Conservation (phyloP, 2,113 vertebrate genomes). For the Cryptotis parvus region DNA sequence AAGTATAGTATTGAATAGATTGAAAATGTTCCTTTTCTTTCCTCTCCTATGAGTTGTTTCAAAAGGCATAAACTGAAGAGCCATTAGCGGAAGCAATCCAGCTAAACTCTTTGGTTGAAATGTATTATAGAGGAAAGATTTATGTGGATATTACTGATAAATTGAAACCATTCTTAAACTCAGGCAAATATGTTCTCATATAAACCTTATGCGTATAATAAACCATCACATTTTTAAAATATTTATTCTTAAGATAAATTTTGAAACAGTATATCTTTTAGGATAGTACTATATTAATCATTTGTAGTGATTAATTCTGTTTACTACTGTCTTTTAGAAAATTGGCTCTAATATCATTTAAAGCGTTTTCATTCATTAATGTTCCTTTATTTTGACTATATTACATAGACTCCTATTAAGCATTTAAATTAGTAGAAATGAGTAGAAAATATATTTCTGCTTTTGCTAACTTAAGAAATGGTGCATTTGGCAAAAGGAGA, state of each 20-base stretch:
- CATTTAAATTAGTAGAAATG: background rate
- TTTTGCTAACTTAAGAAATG: background rate
- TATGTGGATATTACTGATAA: background rate
- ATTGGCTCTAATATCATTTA: background rate
- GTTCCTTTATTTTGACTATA: background rate
- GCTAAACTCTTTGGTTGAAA: constrained; percentile 11
- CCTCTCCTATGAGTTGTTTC: constrained; percentile 15
- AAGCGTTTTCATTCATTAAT: background rate
- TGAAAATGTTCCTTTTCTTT: background rate
- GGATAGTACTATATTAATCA: background rate
- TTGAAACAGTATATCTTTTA: constrained; percentile 39
- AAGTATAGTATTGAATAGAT: background rate
- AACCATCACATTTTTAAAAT: background rate
- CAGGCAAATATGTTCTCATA: background rate
- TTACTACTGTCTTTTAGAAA: background rate
- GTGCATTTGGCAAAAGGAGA: no score
- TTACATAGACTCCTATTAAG: background rate
- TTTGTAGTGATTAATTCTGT: background rate
- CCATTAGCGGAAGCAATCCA: constrained; percentile 21
- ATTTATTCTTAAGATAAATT: constrained; percentile 6
- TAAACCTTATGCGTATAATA: background rate
- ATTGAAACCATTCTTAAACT: constrained; percentile 8
- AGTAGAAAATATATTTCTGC: background rate
- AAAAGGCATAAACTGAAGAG: constrained; percentile 14
- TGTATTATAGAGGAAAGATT: background rate